Evolutionary conservation across 2,888 invertebrate species (phyloP), one percentile per base, ranked within the genome.

Genomic region (Pinctada fucata): DNA sequence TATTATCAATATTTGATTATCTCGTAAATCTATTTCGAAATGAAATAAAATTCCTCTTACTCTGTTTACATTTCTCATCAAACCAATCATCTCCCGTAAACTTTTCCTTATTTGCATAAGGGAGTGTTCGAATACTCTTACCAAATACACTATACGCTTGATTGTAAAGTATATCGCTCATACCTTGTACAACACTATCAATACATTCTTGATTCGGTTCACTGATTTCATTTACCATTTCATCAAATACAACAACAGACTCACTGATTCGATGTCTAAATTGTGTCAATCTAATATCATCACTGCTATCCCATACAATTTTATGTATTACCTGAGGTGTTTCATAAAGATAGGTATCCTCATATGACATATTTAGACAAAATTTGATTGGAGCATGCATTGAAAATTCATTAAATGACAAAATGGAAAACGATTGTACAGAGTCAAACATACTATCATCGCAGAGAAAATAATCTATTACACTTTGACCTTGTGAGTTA

Each of bases 141-240:
- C 58, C 58, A 58, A 58, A 58, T 10, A 58, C 8, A 58, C 13
- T 6, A 58, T 6, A 58, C 13, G 58, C 58, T 6, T 58, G 13
- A 58, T 58, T 58, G 58, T 58, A 58, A 58, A 58, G 58, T 58
- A 58, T 13, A 58, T 58, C 13, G 13, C 58, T 58, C 58, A 58
- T 58, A 13, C 8, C 13, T 58, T 58, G 58, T 58, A 58, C 58
- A 10, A 58, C 58, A 58, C 58, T 13, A 13, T 58, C 58, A 58
- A 58, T 58, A 58, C 58, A 58, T 58, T 58, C 58, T 58, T 58
- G 58, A 58, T 58, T 58, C 58, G 58, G 58, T 58, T 6, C 58
- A 58, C 6, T 58, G 58, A 58, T 58, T 58, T 13, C 58, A 58
- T 58, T 58, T 58, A 58, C 58, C 1, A 13, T 58, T 58, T 58